Percentiles rank a stretch among this genome's conserved stretches.
These are phyloP conservation scores for Polylopha cassiicola DNA, from an alignment of 2,888 invertebrate species.

Conservation along the genomic window DNA sequence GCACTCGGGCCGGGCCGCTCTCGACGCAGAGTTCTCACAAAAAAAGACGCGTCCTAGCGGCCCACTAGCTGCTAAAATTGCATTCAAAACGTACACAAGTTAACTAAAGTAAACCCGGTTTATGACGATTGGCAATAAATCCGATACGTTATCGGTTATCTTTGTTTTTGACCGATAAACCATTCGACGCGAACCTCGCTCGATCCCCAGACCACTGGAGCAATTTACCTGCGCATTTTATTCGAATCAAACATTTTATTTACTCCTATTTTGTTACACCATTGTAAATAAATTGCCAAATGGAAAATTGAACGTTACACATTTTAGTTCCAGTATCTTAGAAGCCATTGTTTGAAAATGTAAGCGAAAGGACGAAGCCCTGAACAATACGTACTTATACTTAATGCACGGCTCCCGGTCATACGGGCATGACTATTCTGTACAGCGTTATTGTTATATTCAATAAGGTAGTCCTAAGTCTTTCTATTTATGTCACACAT, in stretches of 20 bases:
- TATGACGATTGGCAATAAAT: conserved; percentile 41
- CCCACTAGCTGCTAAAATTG: conserved; percentile 18
- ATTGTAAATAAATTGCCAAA: conserved; percentile 2
- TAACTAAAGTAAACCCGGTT: conserved; percentile 31
- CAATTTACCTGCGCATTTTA: conserved; percentile 12
- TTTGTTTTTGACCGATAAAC: conserved; percentile 44
- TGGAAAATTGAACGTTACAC: conserved; percentile 7
- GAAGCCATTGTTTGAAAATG: conserved; percentile 31
- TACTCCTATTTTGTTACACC: not conserved
- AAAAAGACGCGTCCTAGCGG: conserved; percentile 28
- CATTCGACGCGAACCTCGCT: conserved; percentile 29
- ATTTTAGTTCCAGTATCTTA: conserved; percentile 21
- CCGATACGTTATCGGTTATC: conserved; percentile 40
- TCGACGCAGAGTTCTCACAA: conserved; percentile 32
- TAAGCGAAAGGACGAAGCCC: conserved; percentile 25
- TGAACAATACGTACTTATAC: conserved; percentile 36
- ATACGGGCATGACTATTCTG: conserved; percentile 47
- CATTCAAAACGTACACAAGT: conserved; percentile 18
- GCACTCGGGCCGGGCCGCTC: conserved; percentile 37
- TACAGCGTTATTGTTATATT: conserved; percentile 28
- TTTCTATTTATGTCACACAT: conserved; percentile 33
- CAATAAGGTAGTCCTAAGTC: conserved; percentile 32
- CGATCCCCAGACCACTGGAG: conserved; percentile 11
- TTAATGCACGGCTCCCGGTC: conserved; percentile 34
- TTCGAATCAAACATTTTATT: not conserved